A percentile compares a stretch with the other conserved stretches of the same genome.
Conservation (phyloP, 2,797 vertebrate genomes). For the Argentina silus region DNA sequence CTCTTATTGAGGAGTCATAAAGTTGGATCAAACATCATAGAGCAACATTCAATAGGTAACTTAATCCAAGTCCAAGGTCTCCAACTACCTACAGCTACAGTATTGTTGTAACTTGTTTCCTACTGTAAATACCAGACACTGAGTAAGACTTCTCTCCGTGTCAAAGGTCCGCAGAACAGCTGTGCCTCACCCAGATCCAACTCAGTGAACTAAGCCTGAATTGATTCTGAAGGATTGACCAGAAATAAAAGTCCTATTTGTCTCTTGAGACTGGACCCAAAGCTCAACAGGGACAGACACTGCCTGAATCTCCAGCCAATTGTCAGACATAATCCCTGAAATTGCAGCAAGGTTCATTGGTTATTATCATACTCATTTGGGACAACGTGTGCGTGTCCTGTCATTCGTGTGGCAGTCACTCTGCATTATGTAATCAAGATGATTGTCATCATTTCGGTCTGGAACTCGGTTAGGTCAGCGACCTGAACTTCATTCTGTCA, state of each 20-base stretch:
- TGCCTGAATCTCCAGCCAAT: constrained; percentile 15
- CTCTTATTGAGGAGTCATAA: too few relatives aligned
- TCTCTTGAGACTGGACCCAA: constrained; percentile 4
- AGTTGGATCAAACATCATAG: too few relatives aligned
- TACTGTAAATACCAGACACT: too few relatives aligned
- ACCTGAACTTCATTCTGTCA: constrained; percentile 40
- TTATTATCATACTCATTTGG: constrained; percentile 50
- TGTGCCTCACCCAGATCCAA: too few relatives aligned
- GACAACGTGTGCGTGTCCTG: constrained; percentile 60
- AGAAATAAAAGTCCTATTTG: constrained; percentile 10
- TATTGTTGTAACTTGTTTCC: too few relatives aligned
- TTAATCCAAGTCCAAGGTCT: too few relatives aligned
- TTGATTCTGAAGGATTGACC: background rate
- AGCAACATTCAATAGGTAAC: too few relatives aligned
- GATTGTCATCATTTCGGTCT: constrained; percentile 62
- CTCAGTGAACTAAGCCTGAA: too few relatives aligned
- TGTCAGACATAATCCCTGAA: constrained; percentile 29
- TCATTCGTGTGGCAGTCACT: constrained; percentile 52
- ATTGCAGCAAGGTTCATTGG: constrained; percentile 39
- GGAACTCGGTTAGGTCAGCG: constrained; percentile 58
- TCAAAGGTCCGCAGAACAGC: too few relatives aligned
- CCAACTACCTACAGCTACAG: too few relatives aligned
- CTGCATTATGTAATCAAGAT: constrained; percentile 51
- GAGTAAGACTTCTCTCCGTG: too few relatives aligned
- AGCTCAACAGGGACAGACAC: constrained; percentile 2